Evolutionary conservation across 2,888 invertebrate genomes (phyloP).

Genomic region (Apantesis nais): DNA sequence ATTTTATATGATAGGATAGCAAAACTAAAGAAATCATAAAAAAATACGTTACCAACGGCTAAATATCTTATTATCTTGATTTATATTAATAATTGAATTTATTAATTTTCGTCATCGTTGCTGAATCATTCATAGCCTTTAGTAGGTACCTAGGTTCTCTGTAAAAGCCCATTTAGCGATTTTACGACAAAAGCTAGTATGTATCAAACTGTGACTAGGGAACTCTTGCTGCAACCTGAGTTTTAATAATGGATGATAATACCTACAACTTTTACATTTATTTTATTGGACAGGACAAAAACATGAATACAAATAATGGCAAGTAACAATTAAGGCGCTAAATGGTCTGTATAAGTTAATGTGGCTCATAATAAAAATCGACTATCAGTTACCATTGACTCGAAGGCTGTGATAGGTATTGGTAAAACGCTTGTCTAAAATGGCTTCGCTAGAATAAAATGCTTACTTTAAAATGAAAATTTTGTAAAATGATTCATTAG

Average conservation of each 20-base stretch:
- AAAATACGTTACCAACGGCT: background rate
- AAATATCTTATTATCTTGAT: background rate
- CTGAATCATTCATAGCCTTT: conserved; percentile 24
- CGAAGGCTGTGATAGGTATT: background rate
- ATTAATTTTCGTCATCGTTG: background rate
- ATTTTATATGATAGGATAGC: background rate
- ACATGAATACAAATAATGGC: background rate
- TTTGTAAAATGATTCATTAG: background rate
- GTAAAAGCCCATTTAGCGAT: conserved; percentile 51
- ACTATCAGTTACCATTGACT: conserved; percentile 5
- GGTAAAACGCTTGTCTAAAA: background rate
- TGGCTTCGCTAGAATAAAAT: background rate
- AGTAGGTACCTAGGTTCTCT: conserved; percentile 13
- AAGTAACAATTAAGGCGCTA: background rate
- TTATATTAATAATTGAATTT: background rate
- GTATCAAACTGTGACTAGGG: conserved; percentile 6
- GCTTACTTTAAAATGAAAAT: background rate
- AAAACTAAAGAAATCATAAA: too few species aligned
- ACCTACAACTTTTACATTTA: background rate
- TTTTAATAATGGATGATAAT: background rate
- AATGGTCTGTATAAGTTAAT: background rate
- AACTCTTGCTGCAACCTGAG: background rate
- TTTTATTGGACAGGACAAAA: background rate
- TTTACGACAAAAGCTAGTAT: conserved; percentile 61
- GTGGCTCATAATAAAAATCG: background rate